Conservation (phyloP, 1,140 invertebrate species). For the Microplitis mediator region DNA sequence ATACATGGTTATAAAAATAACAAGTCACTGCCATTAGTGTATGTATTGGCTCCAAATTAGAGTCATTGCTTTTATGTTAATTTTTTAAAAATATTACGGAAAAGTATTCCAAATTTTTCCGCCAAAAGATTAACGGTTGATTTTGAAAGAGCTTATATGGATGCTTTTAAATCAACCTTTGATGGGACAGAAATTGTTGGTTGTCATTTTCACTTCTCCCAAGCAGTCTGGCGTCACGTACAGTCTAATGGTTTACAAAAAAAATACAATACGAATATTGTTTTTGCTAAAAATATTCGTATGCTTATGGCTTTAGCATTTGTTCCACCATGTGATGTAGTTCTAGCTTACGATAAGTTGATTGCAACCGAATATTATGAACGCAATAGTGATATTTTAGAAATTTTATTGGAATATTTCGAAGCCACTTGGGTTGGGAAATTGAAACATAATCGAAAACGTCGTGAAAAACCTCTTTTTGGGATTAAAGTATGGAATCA, state of each 20-base stretch:
- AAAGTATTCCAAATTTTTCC: neutral
- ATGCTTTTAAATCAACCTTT: neutral
- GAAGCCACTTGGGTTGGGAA: neutral
- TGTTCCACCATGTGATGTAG: neutral
- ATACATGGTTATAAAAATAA: neutral
- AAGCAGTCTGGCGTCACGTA: slow-evolving; percentile 4
- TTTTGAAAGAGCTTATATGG: neutral
- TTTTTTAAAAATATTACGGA: neutral
- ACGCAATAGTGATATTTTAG: neutral
- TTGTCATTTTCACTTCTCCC: slow-evolving; percentile 1
- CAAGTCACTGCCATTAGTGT: neutral
- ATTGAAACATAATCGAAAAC: neutral
- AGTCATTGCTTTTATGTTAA: neutral
- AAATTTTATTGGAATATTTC: neutral
- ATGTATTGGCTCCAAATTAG: neutral
- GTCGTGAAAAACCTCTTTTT: neutral
- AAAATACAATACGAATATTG: neutral
- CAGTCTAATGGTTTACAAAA: neutral
- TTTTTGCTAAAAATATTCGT: neutral
- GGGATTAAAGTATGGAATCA: neutral
- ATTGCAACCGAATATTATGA: neutral
- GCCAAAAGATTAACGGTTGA: neutral
- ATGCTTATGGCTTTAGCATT: slow-evolving; percentile 8
- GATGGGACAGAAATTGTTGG: neutral
- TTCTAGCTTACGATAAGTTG: neutral